Base-by-base conservation (phyloP, 2,797 vertebrate species). In the Bradypus variegatus region DNA sequence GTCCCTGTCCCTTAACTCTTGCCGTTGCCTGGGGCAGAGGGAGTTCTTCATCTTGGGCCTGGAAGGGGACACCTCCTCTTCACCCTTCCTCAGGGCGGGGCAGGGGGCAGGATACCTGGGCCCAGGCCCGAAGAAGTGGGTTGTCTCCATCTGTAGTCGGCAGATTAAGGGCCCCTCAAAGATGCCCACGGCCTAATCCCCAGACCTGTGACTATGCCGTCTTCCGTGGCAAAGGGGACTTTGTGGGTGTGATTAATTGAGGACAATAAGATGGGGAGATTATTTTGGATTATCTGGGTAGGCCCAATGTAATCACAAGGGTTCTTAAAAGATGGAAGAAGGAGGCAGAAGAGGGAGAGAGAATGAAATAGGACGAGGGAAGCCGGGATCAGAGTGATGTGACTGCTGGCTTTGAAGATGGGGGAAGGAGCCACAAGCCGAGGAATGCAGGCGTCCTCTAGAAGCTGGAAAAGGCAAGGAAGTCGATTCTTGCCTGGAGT, bases 361-460 rank as follows among this genome's bases (percentile, higher is more conserved):
- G 38, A 29, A 25, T 3, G 58, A 69, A 16, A 23, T 6, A 7
- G 5, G n/a, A 65, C 64, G 75, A 10, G 8, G 33, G 53, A 18
- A 14, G 50, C 3, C 11, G n/a, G 38, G 65, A 15, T 12, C 45
- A 12, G 2, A 67, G 33, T 3, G 12, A 33, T 4, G 19, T 4
- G 0, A 3, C 2, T 2, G 21, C 75, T 23, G 27, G 53, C 3
- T 55, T 38, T 29, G 69, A 65, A 69, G 62, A 18, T 19, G 14
- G 2, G 19, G 48, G 33, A 58, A 21, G 36, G 12, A 36, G 33
- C n/a, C 5, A 4, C 21, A 50, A 15, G 69, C 27, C n/a, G 8
- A 25, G 55, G 41, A 8, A 55, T 29, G 18, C 38, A 1, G 25
- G 65, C 2, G 3, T 14, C 38, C 48, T n/a, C 1, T 6, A 15